Conservation (phyloP, 2,797 vertebrate species). For the Varecia variegata region DNA sequence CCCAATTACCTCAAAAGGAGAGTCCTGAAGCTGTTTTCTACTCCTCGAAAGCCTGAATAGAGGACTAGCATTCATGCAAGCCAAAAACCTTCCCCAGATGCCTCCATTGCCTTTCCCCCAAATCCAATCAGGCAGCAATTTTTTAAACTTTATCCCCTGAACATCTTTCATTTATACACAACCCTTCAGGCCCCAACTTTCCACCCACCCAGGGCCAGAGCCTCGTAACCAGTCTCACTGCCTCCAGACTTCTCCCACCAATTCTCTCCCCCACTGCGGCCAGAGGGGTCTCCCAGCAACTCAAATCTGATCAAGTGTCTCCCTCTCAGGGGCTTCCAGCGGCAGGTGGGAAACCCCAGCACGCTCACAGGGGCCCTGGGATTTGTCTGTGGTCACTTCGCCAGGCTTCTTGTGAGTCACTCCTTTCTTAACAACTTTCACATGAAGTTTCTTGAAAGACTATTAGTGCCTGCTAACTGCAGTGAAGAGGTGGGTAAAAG, state of each 20-base stretch:
- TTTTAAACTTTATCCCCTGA: conserved; percentile 27
- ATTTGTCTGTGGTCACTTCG: neutral
- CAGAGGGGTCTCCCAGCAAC: neutral
- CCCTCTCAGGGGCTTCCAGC: neutral
- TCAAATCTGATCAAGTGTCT: neutral
- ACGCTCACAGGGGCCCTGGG: neutral
- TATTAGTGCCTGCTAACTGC: neutral
- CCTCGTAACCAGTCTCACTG: neutral
- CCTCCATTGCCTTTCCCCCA: neutral
- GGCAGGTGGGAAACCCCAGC: neutral
- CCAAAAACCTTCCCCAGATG: neutral
- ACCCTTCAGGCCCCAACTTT: neutral
- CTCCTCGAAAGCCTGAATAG: neutral
- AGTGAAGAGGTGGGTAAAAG: neutral
- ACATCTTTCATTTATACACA: neutral
- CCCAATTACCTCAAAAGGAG: neutral
- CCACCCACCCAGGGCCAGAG: neutral
- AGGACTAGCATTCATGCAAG: neutral
- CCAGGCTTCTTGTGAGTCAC: neutral
- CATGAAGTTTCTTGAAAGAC: neutral
- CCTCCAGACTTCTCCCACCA: neutral
- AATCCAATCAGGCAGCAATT: neutral
- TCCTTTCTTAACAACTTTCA: neutral
- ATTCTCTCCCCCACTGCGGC: neutral
- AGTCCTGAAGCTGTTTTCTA: neutral